phyloP scores from a whole-genome alignment of 2,797 vertebrate genomes.

The Hoplostethus atlanticus region DNA sequence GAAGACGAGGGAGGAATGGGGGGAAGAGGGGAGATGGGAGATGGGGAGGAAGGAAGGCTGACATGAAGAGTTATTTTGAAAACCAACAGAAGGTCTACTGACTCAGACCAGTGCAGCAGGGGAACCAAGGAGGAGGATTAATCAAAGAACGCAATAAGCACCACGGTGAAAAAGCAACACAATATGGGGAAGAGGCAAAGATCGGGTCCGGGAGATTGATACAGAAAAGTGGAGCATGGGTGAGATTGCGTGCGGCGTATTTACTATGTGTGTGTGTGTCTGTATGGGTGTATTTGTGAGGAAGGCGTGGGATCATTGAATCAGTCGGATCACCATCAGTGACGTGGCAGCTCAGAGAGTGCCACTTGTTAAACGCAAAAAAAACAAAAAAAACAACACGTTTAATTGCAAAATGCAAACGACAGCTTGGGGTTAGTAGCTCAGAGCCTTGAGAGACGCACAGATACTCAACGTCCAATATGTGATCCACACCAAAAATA shows the following conservation, averaged over 20 bases:
- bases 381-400: conserved; percentile 2
- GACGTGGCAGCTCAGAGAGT: conserved; percentile 24
- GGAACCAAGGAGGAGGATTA: conserved; percentile 72
- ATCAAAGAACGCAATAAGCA: conserved; percentile 81
- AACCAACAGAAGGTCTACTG: conserved; percentile 80
- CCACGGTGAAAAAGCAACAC: conserved; percentile 70
- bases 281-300: conserved; percentile 22
- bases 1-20: conserved; percentile 69
- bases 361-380: conserved; percentile 34
- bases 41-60: conserved; percentile 70
- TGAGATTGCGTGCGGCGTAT: conserved; percentile 29
- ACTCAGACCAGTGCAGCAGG: conserved; percentile 69
- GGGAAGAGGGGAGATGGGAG: conserved; percentile 41
- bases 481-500: conserved; percentile 41
- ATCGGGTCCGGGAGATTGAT: conserved; percentile 68
- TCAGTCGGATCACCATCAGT: conserved; percentile 24
- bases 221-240: conserved; percentile 42
- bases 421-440: conserved; percentile 47
- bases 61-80: conserved; percentile 80
- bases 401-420: conserved; percentile 56
- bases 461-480: conserved; percentile 10
- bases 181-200: conserved; percentile 69
- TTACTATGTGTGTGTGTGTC: conserved; percentile 33
- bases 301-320: conserved; percentile 17
- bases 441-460: conserved; percentile 25